phyloP scores from a whole-genome alignment of 2,888 invertebrate species.

The Eristalinus sepulchralis region DNA sequence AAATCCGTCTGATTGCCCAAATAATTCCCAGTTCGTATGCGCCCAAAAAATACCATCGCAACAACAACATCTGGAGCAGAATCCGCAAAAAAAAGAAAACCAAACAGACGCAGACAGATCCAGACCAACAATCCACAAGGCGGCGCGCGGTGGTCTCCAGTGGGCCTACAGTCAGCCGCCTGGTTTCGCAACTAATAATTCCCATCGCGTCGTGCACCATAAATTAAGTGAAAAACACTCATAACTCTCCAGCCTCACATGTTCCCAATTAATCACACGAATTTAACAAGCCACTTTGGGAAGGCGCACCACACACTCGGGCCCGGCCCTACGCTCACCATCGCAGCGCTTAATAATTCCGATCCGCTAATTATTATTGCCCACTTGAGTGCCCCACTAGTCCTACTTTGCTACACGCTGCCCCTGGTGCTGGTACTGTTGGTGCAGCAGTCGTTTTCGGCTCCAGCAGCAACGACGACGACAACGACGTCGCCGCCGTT shows the following conservation, averaged over 20 bases:
- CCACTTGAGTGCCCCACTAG: constrained; percentile 61
- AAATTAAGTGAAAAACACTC: constrained; percentile 73
- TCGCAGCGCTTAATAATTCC: constrained; percentile 54
- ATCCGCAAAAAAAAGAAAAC: constrained; percentile 30
- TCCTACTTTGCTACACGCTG: constrained; percentile 9
- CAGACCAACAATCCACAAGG: constrained; percentile 11
- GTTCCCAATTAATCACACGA: constrained; percentile 74
- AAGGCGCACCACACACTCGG: constrained; percentile 19
- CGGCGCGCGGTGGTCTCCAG: constrained; percentile 29
- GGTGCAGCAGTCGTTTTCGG: constrained; percentile 17
- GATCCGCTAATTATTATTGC: constrained; percentile 70
- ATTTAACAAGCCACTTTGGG: constrained; percentile 70
- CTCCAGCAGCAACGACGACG: constrained; percentile 13
- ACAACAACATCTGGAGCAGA: constrained; percentile 36
- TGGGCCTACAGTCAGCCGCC: not conserved
- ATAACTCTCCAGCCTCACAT: constrained; percentile 73
- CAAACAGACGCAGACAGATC: not conserved
- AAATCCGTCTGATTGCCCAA: constrained; percentile 66
- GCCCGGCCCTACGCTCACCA: constrained; percentile 29
- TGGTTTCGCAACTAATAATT: constrained; percentile 60
- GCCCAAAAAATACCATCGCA: constrained; percentile 25
- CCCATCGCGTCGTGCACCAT: constrained; percentile 68
- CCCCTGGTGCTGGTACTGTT: constrained; percentile 20
- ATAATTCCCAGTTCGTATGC: constrained; percentile 33
- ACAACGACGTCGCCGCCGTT: not conserved